Evolutionary conservation across 2,888 invertebrate species (phyloP).

Genomic region (Eupithecia abbreviata): DNA sequence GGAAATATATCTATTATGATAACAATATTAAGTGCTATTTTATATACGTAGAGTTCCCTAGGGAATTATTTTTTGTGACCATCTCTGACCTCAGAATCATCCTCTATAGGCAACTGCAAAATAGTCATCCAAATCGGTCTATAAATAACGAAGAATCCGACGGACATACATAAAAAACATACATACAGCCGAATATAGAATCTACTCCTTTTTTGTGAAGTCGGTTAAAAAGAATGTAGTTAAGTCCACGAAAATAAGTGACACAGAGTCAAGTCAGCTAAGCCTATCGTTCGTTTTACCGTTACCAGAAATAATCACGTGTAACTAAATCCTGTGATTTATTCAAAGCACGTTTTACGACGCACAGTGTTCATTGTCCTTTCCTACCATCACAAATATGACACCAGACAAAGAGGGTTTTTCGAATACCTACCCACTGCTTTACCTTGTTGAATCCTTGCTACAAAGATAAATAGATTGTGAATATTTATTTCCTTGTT

Average conservation of each 20-base stretch:
- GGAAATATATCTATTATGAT: too few relatives aligned
- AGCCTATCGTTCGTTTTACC: neutral
- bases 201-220: too few relatives aligned
- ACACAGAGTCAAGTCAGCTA: neutral
- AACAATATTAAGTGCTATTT: too few relatives aligned
- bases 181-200: too few relatives aligned
- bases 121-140: too few relatives aligned
- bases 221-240: too few relatives aligned
- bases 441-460: neutral
- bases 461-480: neutral
- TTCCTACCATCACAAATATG: slow-evolving; percentile 44
- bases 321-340: slow-evolving; percentile 26
- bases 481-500: neutral
- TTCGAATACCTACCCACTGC: neutral
- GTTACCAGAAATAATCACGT: slow-evolving; percentile 21
- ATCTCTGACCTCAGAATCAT: too few relatives aligned
- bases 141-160: too few relatives aligned
- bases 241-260: neutral
- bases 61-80: too few relatives aligned
- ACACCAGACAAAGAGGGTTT: slow-evolving; percentile 47
- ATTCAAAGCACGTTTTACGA: slow-evolving; percentile 59
- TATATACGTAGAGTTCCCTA: too few relatives aligned
- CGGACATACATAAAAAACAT: too few relatives aligned
- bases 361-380: slow-evolving; percentile 45
- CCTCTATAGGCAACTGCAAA: too few relatives aligned